Evolutionary conservation across 2,888 invertebrate genomes (phyloP).

Genomic region (Cephus rjabovi): DNA sequence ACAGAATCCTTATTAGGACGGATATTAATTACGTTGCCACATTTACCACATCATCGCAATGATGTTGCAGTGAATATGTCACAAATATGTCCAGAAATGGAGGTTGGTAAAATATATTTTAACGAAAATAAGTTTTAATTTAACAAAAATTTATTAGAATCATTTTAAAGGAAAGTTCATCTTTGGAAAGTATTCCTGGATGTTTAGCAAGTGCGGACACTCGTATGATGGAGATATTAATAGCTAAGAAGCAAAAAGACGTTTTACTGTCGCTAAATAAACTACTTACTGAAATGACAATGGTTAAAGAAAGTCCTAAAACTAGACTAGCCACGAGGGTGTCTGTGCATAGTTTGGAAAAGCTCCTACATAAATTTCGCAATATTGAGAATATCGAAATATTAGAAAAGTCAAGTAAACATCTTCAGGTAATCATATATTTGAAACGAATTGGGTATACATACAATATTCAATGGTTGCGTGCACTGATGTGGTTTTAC

Average conservation of each 20-base stretch:
- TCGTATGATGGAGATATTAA: conserved; percentile 48
- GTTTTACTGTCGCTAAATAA: conserved; percentile 52
- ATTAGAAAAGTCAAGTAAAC: conserved; percentile 48
- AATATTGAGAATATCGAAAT: conserved; percentile 43
- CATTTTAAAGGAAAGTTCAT: conserved; percentile 43
- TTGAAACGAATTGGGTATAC: too few relatives aligned
- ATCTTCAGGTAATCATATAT: conserved; percentile 47
- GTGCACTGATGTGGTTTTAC: too few relatives aligned
- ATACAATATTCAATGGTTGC: too few relatives aligned
- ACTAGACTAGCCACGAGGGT: conserved; percentile 54
- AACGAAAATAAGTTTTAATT: conserved; percentile 8
- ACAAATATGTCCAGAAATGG: conserved; percentile 66
- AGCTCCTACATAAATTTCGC: conserved; percentile 54
- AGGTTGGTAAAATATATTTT: conserved; percentile 31
- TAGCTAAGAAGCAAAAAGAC: conserved; percentile 56
- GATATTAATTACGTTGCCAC: conserved; percentile 72
- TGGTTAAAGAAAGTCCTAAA: conserved; percentile 47
- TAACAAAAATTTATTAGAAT: background rate
- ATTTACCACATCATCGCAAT: conserved; percentile 73
- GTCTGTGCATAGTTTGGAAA: conserved; percentile 62
- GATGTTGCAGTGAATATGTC: conserved; percentile 77
- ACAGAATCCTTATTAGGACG: conserved; percentile 74
- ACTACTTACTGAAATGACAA: conserved; percentile 51
- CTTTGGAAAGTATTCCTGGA: conserved; percentile 52
- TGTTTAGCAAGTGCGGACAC: conserved; percentile 57